Conservation (phyloP, 1,140 invertebrate species). For the Hypsibius dujardini region DNA sequence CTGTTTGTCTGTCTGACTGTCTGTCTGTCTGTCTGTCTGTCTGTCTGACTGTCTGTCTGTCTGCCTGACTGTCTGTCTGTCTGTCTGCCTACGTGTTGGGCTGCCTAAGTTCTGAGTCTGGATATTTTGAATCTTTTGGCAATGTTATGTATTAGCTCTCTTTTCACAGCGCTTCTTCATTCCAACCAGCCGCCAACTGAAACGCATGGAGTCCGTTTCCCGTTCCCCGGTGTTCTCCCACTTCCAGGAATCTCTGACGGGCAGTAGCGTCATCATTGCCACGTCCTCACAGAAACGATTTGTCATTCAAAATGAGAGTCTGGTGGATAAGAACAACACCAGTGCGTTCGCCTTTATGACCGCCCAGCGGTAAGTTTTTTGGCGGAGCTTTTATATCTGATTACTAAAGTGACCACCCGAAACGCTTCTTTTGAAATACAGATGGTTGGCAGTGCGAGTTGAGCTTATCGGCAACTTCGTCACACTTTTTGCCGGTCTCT, state of each 20-base stretch:
- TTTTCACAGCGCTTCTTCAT: slow-evolving; percentile 73
- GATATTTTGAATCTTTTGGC: background rate
- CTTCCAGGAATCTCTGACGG: slow-evolving; percentile 77
- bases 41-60: too few species aligned
- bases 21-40: too few species aligned
- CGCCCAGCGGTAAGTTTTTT: slow-evolving; percentile 25
- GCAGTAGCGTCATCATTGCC: slow-evolving; percentile 44
- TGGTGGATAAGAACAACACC: slow-evolving; percentile 40
- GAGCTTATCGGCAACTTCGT: slow-evolving; percentile 32
- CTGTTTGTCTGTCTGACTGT: too few species aligned
- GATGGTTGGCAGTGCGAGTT: slow-evolving; percentile 33
- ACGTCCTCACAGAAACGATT: slow-evolving; percentile 42
- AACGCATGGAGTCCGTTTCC: slow-evolving; percentile 84
- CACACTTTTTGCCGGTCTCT: slow-evolving; percentile 29
- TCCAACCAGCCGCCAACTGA: slow-evolving; percentile 74
- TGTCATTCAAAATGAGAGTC: slow-evolving; percentile 36
- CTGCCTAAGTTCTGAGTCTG: too few species aligned
- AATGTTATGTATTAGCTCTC: slow-evolving; percentile 20
- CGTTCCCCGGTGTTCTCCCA: slow-evolving; percentile 94
- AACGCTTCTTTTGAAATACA: slow-evolving; percentile 16
- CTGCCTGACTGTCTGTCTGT: too few species aligned
- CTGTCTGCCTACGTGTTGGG: background rate
- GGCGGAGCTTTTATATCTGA: background rate
- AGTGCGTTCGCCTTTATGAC: slow-evolving; percentile 31
- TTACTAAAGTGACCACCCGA: background rate